Evolutionary conservation across 2,797 vertebrate species (phyloP).

Genomic region (Champsocephalus gunnari): DNA sequence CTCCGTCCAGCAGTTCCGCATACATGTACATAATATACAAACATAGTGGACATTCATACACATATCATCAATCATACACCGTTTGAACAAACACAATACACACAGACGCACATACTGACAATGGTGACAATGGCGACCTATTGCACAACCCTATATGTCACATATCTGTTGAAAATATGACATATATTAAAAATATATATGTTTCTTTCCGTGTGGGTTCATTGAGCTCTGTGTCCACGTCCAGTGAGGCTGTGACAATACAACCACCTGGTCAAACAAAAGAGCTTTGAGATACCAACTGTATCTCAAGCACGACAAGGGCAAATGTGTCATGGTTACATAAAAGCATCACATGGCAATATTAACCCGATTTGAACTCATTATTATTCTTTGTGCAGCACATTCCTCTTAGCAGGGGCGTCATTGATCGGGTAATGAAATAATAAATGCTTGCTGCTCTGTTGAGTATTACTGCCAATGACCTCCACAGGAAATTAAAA

Average conservation of each 20-base stretch:
- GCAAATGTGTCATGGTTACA: conserved; percentile 45
- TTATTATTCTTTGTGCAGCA: conserved; percentile 56
- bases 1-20: too few relatives aligned
- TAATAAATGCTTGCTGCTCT: conserved; percentile 66
- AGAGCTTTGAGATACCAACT: conserved; percentile 7
- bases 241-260: conserved; percentile 28
- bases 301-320: conserved; percentile 18
- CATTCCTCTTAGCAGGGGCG: conserved; percentile 25
- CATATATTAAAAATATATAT: too few relatives aligned
- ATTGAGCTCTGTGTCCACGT: conserved; percentile 17
- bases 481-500: conserved; percentile 78
- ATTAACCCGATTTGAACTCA: conserved; percentile 59
- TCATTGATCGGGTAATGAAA: conserved; percentile 70
- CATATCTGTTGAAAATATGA: too few relatives aligned
- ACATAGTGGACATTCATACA: too few relatives aligned
- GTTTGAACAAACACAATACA: too few relatives aligned
- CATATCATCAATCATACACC: too few relatives aligned
- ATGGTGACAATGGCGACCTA: too few relatives aligned
- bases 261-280: conserved; percentile 36
- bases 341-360: conserved; percentile 31
- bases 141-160: too few relatives aligned
- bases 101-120: too few relatives aligned
- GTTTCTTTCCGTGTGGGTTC: not conserved
- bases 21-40: too few relatives aligned
- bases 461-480: conserved; percentile 53